Evolutionary conservation across 2,113 vertebrate genomes (phyloP).

Genomic region (Panurus biarmicus): DNA sequence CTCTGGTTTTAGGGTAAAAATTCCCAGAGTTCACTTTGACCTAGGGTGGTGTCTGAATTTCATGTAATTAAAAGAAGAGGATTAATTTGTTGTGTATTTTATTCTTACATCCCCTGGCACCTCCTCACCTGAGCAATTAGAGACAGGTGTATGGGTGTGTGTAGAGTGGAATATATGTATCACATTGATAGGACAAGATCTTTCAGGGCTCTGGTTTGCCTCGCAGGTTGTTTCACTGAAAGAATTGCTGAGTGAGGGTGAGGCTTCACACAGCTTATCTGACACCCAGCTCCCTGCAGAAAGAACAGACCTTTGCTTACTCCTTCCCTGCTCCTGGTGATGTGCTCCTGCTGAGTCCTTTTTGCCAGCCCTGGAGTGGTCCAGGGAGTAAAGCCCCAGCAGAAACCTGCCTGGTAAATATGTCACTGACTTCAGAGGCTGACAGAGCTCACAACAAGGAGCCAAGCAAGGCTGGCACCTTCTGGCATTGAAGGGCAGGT

Average conservation of each 20-base stretch:
- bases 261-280: background rate
- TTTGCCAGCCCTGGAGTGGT: background rate
- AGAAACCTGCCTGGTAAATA: background rate
- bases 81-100: background rate
- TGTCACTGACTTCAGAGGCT: background rate
- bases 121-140: background rate
- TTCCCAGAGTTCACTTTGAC: background rate
- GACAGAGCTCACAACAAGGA: background rate
- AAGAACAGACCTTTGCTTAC: background rate
- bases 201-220: background rate
- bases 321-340: background rate
- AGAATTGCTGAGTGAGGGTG: background rate
- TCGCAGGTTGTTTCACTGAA: background rate
- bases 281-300: background rate
- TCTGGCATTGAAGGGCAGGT: background rate
- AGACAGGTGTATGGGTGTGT: rapidly evolving
- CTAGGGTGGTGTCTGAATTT: background rate
- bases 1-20: background rate
- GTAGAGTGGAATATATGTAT: background rate
- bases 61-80: background rate
- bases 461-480: background rate
- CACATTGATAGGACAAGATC: background rate
- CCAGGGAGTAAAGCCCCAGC: background rate
- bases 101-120: background rate
- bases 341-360: background rate